Base-by-base conservation (phyloP, 1,140 invertebrate species). In the Acromyrmex heyeri region DNA sequence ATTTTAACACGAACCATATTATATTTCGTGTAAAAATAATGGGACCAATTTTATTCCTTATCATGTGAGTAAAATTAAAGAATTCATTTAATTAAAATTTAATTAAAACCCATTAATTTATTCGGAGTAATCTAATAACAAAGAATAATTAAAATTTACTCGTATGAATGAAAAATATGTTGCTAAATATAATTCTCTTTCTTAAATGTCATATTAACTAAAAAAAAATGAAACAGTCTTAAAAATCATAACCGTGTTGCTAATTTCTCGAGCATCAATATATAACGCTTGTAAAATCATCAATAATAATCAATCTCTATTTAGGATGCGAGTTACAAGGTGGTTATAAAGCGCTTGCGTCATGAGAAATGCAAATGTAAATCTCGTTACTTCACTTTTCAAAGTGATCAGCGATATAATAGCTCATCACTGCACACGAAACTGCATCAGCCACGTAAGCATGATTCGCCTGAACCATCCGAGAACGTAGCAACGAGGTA, bases 361-460 rank as follows among this genome's bases (percentile, higher is more conserved):
- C 79, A 62, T 59, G 79, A 75, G 55, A 82, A 82, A 75, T 27
- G 55, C 69, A 53, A 48, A 73, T 73, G 55, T 61, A 83, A 83
- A 73, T 83, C 79, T 75, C 69, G 69, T 83, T 75, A 75, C 77
- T 69, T 53, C 18, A 82, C 67, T 83, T 83, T 75, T 61, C 79
- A 62, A 57, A 70, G 7, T 62, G 69, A 83, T 83, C 79, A 61
- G 38, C 24, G 55, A 50, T 62, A 73, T 83, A 83, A 83, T 61
- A 61, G 79, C 55, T 83, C 55, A 73, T 83, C 55, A 69, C 67
- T 61, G 38, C 67, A 73, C 64, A 69, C 67, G 79, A 82, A 73
- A 82, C 34, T 75, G 79, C 69, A 82, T 48, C 53, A 75, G 79
- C 79, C 24, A 38, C 79, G 79, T 83, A 75, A 83, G 79, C 79